Conservation (phyloP, 2,888 invertebrate genomes). For the Galerucella calmariensis region DNA sequence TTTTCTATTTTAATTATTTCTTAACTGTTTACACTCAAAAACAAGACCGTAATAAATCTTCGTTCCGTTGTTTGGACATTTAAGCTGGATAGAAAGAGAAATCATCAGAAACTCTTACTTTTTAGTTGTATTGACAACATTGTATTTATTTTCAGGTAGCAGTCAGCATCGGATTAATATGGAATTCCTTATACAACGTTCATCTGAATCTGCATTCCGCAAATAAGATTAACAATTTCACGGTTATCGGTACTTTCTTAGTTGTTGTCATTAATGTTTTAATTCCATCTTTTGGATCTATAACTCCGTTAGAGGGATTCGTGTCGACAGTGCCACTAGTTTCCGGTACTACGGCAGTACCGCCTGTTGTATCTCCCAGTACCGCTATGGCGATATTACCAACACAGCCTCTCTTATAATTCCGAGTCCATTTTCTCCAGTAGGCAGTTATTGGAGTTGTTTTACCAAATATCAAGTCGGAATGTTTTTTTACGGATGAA, state of each 20-base stretch:
- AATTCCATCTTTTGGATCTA: conserved; percentile 88
- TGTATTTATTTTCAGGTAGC: conserved; percentile 70
- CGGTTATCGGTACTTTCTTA: conserved; percentile 85
- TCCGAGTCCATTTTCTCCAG: not conserved
- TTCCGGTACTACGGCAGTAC: not conserved
- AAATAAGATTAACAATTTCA: conserved; percentile 85
- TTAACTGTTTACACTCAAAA: too few species aligned
- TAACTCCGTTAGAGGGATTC: conserved; percentile 51
- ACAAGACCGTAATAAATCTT: too few species aligned
- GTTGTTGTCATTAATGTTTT: conserved; percentile 90
- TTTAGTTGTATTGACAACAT: not conserved
- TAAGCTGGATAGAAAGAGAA: too few species aligned
- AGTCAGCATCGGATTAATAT: conserved; percentile 84
- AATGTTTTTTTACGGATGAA: not conserved
- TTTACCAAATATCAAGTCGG: not conserved
- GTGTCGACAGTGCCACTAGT: not conserved
- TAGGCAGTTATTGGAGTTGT: not conserved
- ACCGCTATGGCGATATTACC: not conserved
- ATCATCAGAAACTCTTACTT: too few species aligned
- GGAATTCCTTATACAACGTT: conserved; percentile 81
- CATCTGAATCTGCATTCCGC: conserved; percentile 75
- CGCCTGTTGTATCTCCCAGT: not conserved
- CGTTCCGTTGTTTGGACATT: too few species aligned
- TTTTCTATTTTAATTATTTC: not conserved
- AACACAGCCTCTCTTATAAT: not conserved